Evolutionary conservation across 2,113 vertebrate species (phyloP).

Genomic region (Petrocephalus microphthalmus): DNA sequence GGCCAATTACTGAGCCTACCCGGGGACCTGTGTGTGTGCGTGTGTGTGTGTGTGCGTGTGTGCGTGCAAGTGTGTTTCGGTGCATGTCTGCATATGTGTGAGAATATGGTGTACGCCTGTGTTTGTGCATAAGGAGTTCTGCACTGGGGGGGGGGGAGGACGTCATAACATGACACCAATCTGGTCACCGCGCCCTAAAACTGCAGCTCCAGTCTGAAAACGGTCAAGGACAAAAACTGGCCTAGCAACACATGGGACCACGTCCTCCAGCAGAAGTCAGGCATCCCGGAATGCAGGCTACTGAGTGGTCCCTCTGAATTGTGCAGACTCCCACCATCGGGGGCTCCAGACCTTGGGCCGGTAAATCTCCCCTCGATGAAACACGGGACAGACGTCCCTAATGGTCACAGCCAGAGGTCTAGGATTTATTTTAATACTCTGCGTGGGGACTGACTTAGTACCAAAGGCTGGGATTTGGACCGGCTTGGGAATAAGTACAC

Average conservation of each 20-base stretch:
- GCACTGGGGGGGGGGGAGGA: constrained; percentile 26
- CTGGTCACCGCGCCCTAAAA: constrained; percentile 22
- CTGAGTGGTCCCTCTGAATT: constrained; percentile 30
- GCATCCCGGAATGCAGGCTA: constrained; percentile 33
- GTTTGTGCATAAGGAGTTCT: not conserved
- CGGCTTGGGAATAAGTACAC: not conserved
- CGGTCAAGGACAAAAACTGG: not conserved
- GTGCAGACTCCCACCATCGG: constrained; percentile 40
- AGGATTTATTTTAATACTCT: constrained; percentile 37
- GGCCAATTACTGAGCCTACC: constrained; percentile 55
- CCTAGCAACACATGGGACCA: not conserved
- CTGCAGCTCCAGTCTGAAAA: not conserved
- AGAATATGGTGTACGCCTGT: not conserved
- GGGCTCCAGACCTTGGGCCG: constrained; percentile 40
- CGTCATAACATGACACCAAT: constrained; percentile 31
- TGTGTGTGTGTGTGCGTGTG: not conserved
- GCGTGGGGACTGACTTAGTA: constrained; percentile 20
- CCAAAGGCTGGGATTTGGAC: not conserved
- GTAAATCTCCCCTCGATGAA: constrained; percentile 65
- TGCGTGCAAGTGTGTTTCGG: constrained; percentile 7
- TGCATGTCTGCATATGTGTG: not conserved
- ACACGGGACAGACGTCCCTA: constrained; percentile 62
- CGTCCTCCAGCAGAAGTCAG: not conserved
- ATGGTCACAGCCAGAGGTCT: constrained; percentile 41
- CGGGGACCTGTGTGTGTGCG: constrained; percentile 22